Percentiles rank a stretch among this genome's conserved stretches.
phyloP scores from a whole-genome alignment of 1,140 invertebrate genomes.

The Dendroctonus ponderosae region DNA sequence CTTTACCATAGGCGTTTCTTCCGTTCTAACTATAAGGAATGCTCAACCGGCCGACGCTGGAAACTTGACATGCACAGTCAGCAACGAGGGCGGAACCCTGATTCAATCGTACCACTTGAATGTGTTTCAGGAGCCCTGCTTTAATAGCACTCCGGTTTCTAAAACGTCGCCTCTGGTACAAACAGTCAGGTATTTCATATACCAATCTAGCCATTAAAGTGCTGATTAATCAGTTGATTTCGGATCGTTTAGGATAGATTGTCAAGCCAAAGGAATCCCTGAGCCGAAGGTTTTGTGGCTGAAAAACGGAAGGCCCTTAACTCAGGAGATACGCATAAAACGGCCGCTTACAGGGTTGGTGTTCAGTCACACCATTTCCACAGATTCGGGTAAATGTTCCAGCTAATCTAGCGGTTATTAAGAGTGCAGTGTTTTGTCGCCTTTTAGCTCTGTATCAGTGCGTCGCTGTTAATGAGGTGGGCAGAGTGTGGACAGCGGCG shows the following conservation, averaged over 20 bases:
- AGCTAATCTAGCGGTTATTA: background rate
- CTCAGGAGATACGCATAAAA: conserved; percentile 55
- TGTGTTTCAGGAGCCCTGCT: conserved; percentile 42
- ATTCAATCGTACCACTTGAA: conserved; percentile 29
- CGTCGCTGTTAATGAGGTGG: conserved; percentile 65
- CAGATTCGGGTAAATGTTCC: conserved; percentile 41
- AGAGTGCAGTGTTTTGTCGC: conserved; percentile 14
- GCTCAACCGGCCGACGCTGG: conserved; percentile 54
- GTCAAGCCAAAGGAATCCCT: conserved; percentile 65
- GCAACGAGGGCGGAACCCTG: conserved; percentile 54
- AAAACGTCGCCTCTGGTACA: conserved; percentile 60
- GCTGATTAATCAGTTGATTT: background rate
- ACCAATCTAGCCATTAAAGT: no score
- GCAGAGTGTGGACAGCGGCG: conserved; percentile 62
- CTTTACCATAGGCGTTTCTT: conserved; percentile 40
- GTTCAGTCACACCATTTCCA: conserved; percentile 45
- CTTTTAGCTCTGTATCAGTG: conserved; percentile 71
- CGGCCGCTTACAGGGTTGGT: conserved; percentile 36
- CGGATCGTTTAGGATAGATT: conserved; percentile 56
- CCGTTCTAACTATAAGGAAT: conserved; percentile 37
- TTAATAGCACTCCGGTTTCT: conserved; percentile 42
- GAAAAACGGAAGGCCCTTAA: conserved; percentile 65
- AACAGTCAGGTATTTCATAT: conserved; percentile 55
- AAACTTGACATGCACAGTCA: conserved; percentile 75
- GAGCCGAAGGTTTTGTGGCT: conserved; percentile 66